phyloP scores from a whole-genome alignment of 1,140 invertebrate genomes.

The Theocolax elegans region DNA sequence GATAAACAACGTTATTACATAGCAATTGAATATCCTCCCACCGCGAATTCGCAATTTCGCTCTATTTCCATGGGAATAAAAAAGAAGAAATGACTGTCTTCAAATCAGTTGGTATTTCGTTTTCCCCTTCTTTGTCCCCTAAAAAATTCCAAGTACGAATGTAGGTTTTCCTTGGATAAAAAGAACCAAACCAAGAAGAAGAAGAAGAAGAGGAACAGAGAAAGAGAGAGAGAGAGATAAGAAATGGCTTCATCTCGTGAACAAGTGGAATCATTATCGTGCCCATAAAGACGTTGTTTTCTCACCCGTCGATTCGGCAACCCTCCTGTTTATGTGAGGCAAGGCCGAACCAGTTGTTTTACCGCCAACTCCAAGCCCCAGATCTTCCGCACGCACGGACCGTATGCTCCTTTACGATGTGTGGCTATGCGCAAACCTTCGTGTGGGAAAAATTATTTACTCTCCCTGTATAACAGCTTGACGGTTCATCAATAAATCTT shows the following conservation, averaged over 20 bases:
- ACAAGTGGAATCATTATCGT: constrained; percentile 53
- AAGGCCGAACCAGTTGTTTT: constrained; percentile 17
- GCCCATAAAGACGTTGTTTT: constrained; percentile 47
- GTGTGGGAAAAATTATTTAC: too few species aligned
- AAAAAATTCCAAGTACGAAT: constrained; percentile 3
- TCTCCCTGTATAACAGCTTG: too few species aligned
- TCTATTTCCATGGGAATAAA: too few species aligned
- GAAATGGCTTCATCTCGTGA: constrained; percentile 51
- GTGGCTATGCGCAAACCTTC: too few species aligned
- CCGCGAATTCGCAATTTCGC: too few species aligned
- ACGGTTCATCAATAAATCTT: too few species aligned
- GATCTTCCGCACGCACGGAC: not conserved
- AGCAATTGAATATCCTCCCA: too few species aligned
- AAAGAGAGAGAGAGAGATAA: constrained; percentile 5
- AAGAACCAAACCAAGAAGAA: too few species aligned
- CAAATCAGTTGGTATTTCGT: not conserved
- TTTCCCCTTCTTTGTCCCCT: not conserved
- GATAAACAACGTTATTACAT: not conserved
- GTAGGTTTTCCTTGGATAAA: constrained; percentile 8
- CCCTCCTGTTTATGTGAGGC: constrained; percentile 29
- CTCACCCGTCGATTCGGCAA: constrained; percentile 37
- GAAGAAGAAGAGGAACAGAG: not conserved
- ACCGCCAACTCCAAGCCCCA: not conserved
- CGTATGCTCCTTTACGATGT: not conserved
- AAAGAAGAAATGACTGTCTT: not conserved